Base-by-base conservation (phyloP, 2,113 vertebrate species). In the Zosterops borbonicus region DNA sequence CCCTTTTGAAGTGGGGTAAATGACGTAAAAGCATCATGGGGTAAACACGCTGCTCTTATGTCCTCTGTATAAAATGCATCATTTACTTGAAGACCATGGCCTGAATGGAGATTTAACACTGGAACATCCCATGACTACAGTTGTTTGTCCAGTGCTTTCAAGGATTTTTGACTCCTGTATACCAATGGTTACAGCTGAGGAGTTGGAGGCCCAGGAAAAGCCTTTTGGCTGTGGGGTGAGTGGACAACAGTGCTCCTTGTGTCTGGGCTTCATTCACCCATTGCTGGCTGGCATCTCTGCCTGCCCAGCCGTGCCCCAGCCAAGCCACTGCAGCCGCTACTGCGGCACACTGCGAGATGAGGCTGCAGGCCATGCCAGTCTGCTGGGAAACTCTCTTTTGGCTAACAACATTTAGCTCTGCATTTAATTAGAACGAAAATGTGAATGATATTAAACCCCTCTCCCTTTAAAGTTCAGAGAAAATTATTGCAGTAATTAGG, bases 271-370 rank as follows among this genome's bases (percentile, higher is more conserved):
- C 0, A 0, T n/a, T 14, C 12, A 56, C 37, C 41, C 1, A 1
- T 0, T 46, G 46, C 50, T 82, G 4, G 0, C 33, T 4, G 2
- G 49, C 44, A n/a, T 31, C 39, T 76, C 22, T 76, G 25, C 33
- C 28, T 78, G 31, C 47, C 78, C 7, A 0, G 55, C 64, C 31
- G 33, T 9, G 56, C 21, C 52, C 31, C 1, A 1, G 37, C 29
- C 41, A 19, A 55, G 73, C 41, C 21, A 11, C 62, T 20, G 47
- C 0, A 0, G 37, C 70, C 79, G 41, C 27, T 2, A 0, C 42
- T 60, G 58, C 0, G 0, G 12, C 19, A 21, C 71, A 4, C 31
- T 67, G 46, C 0, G 0, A 55, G 56, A 29, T 39, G 60, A 24
- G 39, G 18, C 84, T 89, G 77, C 42, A 18, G 25, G 84, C 29